These are phyloP conservation scores for Gonocerus acuteangulatus DNA, from an alignment of 2,888 invertebrate genomes.

Conservation along the genomic window DNA sequence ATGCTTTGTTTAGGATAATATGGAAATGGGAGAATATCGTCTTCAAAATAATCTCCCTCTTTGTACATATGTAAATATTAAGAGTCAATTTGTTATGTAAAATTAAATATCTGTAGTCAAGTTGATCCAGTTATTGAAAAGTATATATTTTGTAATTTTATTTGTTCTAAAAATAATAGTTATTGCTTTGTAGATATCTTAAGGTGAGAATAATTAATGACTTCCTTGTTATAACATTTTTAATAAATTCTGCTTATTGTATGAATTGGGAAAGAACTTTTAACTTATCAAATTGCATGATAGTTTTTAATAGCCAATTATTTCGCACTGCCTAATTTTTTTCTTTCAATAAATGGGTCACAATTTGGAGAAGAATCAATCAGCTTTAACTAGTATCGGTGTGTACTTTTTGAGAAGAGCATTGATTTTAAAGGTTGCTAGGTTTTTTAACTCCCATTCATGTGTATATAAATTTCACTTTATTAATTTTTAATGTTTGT, in stretches of 20 bases:
- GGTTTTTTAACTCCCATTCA: too few relatives aligned
- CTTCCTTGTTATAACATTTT: neutral
- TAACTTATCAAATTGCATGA: slow-evolving; percentile 14
- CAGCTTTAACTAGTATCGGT: too few relatives aligned
- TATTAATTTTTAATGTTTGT: too few relatives aligned
- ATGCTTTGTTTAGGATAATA: slow-evolving; percentile 6
- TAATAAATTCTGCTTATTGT: slow-evolving; percentile 2
- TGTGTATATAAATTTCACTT: too few relatives aligned
- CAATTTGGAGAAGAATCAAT: too few relatives aligned
- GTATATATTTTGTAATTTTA: slow-evolving; percentile 29
- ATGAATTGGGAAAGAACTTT: neutral
- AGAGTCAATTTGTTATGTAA: slow-evolving; percentile 33
- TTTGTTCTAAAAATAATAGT: slow-evolving; percentile 4
- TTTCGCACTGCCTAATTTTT: slow-evolving; percentile 15
- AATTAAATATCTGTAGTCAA: slow-evolving; percentile 19
- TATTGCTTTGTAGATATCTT: slow-evolving; percentile 24
- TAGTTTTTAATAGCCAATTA: slow-evolving; percentile 6
- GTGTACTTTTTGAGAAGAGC: too few relatives aligned
- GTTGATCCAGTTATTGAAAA: slow-evolving; percentile 30
- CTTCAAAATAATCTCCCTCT: slow-evolving; percentile 23
- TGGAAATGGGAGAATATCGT: slow-evolving; percentile 24
- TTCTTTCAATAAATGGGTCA: too few relatives aligned
- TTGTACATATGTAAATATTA: slow-evolving; percentile 35
- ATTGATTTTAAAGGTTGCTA: too few relatives aligned
- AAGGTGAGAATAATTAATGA: neutral